Evolutionary conservation across 2,797 vertebrate genomes (phyloP).

Genomic region (Poeciliopsis paucimaculata): DNA sequence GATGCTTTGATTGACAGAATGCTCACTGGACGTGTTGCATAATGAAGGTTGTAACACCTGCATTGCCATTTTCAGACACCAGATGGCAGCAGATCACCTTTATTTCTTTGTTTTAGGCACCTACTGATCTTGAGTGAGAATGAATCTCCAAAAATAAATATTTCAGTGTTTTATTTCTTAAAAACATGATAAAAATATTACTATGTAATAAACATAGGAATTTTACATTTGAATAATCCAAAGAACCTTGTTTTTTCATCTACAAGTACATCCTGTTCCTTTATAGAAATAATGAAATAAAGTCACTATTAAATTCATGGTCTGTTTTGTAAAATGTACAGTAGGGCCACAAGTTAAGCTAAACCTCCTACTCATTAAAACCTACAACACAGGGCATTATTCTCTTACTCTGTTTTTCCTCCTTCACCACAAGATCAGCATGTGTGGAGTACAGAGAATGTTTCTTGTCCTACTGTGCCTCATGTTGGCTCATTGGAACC

Average conservation of each 20-base stretch:
- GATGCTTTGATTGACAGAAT: constrained; percentile 15
- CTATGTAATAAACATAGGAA: not conserved
- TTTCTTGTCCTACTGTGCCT: constrained; percentile 46
- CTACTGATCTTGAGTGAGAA: constrained; percentile 28
- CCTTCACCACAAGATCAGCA: constrained; percentile 12
- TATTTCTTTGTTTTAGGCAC: constrained; percentile 4
- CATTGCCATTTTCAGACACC: constrained; percentile 48
- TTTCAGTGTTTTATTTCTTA: not conserved
- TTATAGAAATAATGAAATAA: not conserved
- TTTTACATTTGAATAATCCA: not conserved
- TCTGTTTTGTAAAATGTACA: not conserved
- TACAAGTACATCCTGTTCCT: constrained; percentile 1
- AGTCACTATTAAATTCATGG: not conserved
- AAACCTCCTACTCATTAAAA: constrained; percentile 15
- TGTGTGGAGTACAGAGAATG: constrained; percentile 34
- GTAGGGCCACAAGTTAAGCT: constrained; percentile 16
- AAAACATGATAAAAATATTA: not conserved
- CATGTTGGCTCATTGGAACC: constrained; percentile 60
- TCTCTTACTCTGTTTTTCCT: constrained; percentile 13
- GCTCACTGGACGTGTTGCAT: constrained; percentile 31
- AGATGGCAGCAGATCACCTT: constrained; percentile 64
- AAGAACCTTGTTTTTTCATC: not conserved
- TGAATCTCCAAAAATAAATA: constrained; percentile 12
- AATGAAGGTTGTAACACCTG: constrained; percentile 38
- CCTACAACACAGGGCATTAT: constrained; percentile 20